Evolutionary conservation across 2,113 vertebrate genomes (phyloP), one percentile per base, ranked within the genome.

Genomic region (Lota lota): DNA sequence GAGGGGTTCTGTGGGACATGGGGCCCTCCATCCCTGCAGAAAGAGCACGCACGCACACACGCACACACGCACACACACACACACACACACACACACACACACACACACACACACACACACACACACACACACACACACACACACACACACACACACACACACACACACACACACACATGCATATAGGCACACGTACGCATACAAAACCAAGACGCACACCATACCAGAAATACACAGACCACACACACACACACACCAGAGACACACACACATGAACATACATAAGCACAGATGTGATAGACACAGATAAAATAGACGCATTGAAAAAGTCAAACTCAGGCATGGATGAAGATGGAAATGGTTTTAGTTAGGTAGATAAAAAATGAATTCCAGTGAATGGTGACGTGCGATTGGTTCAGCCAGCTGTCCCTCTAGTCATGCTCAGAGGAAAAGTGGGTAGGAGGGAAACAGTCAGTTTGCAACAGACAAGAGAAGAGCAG

Each of bases 11-110:
- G 61, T 95, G 96, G 61, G 95, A 96, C 85, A 98, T 88, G 6
- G 95, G 94, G 70, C 94, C 93, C 76, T 99, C 97, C 90, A 98
- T 94, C 69, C 95, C 96, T 98, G 89, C 47, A 22, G 64, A 87
- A 40, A 28, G 54, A 78, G 65, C 97, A 89, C 47, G 20, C 65
- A 87, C 47, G 22, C 53, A 78, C 63, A 72, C 64, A 66, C 78
- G 92, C 90, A 66, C 65, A 92, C 91, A 64, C 67, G 63, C 70
- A 57, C 66, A 72, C 73, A 79, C 58, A 66, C 61, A 8, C 36
- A 77, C 76, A 66, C 6, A 59, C 53, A 36, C 28, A 24, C 60
- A 67, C 70, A 72, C 19, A 71, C 19, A 76, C 20, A 76, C 4
- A 80, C 7, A 69, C 8, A 53, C 51, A 53, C 51, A 53, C 17